These are phyloP conservation scores for Phoenicopterus ruber DNA, from an alignment of 2,113 vertebrate species.

Conservation along the genomic window DNA sequence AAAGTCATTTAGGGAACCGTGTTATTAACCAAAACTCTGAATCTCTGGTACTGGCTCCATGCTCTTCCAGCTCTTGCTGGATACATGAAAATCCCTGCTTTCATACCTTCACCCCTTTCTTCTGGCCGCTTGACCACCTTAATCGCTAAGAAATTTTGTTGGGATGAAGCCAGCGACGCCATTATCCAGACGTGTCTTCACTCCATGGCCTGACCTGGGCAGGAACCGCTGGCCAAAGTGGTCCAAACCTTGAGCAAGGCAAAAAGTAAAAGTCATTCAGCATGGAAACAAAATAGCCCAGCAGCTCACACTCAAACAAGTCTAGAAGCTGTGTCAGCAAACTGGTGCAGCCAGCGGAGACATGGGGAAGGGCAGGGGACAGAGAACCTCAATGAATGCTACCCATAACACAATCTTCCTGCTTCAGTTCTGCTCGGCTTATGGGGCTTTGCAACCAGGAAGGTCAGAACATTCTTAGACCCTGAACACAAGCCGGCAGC, in stretches of 20 bases:
- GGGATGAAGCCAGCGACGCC: conserved; percentile 96
- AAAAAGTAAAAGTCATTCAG: not conserved
- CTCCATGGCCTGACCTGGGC: conserved; percentile 98
- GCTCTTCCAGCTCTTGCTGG: not conserved
- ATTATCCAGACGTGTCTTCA: conserved; percentile 92
- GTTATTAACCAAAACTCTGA: not conserved
- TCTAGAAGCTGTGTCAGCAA: not conserved
- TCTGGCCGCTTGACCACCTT: conserved; percentile 97
- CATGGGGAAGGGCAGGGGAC: not conserved
- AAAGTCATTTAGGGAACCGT: not conserved
- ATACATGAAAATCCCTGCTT: not conserved
- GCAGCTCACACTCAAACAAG: not conserved
- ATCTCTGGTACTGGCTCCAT: not conserved
- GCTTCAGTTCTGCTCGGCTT: not conserved
- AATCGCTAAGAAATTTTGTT: conserved; percentile 96
- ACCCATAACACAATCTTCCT: not conserved
- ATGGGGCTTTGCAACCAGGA: not conserved
- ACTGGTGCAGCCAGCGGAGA: not conserved
- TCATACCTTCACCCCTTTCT: conserved; percentile 92
- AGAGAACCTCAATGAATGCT: not conserved
- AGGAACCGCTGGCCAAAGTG: conserved; percentile 98
- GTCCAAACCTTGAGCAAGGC: conserved; percentile 87
- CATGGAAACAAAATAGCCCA: not conserved
- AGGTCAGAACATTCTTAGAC: conserved; percentile 15
- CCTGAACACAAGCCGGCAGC: not conserved